These are phyloP conservation scores for Chrosomus eos DNA, from an alignment of 2,797 vertebrate species.

Conservation along the genomic window DNA sequence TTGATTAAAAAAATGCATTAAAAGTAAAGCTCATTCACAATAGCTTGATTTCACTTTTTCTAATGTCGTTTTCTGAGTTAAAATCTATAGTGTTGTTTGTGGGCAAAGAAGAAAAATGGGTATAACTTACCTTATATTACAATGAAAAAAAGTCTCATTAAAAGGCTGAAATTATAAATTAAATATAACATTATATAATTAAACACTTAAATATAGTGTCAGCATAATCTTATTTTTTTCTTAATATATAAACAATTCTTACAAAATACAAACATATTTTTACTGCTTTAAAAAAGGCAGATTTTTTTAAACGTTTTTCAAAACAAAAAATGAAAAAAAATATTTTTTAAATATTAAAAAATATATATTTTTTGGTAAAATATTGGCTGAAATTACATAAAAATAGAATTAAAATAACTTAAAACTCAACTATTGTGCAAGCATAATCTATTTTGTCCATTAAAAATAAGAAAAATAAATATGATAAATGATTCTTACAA, in stretches of 20 bases:
- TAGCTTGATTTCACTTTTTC: not conserved
- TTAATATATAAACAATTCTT: not conserved
- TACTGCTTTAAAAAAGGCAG: too few species aligned
- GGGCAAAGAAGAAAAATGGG: not conserved
- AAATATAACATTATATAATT: not conserved
- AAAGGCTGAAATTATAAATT: not conserved
- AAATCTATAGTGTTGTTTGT: not conserved
- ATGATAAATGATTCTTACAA: not conserved
- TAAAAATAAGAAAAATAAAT: not conserved
- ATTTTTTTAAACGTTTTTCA: too few species aligned
- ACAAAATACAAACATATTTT: not conserved
- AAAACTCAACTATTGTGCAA: not conserved
- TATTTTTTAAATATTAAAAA: too few species aligned
- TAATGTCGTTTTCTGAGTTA: not conserved
- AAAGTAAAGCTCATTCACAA: not conserved
- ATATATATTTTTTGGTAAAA: not conserved
- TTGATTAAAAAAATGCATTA: not conserved
- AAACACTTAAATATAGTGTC: not conserved
- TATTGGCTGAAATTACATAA: not conserved
- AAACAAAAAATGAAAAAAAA: not conserved
- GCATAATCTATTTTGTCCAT: not conserved
- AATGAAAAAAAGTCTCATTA: not conserved
- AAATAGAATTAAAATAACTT: not conserved
- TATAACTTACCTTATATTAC: not conserved
- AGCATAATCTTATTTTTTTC: not conserved